Percentiles rank a stretch among this genome's conserved stretches.
Evolutionary conservation across 2,113 vertebrate species (phyloP).

Genomic region (Acrocephalus kingi): DNA sequence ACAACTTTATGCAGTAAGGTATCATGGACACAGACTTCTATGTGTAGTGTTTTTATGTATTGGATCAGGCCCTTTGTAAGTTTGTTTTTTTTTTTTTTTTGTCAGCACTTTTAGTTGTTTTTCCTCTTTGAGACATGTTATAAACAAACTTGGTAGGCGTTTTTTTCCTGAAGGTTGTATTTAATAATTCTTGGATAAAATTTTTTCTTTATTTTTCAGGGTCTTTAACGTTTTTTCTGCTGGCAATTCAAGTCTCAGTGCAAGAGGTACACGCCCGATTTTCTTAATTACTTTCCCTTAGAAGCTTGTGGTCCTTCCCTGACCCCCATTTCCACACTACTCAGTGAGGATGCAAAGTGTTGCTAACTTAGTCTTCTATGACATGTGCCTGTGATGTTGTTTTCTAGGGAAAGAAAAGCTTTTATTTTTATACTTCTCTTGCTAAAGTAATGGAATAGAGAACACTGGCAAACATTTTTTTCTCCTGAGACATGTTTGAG

Average conservation of each 20-base stretch:
- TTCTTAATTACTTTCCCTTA: not conserved
- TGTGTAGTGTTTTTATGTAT: not conserved
- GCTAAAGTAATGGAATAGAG: not conserved
- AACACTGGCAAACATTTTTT: not conserved
- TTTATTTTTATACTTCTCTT: not conserved
- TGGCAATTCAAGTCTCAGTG: not conserved
- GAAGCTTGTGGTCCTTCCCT: not conserved
- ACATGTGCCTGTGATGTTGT: not conserved
- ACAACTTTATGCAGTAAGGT: not conserved
- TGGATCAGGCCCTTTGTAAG: not conserved
- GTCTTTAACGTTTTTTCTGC: not conserved
- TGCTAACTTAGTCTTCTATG: not conserved
- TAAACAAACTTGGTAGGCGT: not conserved
- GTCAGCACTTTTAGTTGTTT: not conserved
- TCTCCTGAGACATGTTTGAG: not conserved
- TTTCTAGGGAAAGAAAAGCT: not conserved
- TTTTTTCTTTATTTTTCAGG: not conserved
- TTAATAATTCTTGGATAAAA: not conserved
- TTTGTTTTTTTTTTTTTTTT: not conserved
- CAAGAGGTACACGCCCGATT: not conserved
- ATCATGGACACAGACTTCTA: fast-evolving
- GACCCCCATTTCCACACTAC: not conserved
- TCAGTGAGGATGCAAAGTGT: not conserved
- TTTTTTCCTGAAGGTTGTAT: not conserved
- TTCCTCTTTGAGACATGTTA: not conserved